phyloP scores from a whole-genome alignment of 2,797 vertebrate genomes.

The Chaenodraco wilsoni region DNA sequence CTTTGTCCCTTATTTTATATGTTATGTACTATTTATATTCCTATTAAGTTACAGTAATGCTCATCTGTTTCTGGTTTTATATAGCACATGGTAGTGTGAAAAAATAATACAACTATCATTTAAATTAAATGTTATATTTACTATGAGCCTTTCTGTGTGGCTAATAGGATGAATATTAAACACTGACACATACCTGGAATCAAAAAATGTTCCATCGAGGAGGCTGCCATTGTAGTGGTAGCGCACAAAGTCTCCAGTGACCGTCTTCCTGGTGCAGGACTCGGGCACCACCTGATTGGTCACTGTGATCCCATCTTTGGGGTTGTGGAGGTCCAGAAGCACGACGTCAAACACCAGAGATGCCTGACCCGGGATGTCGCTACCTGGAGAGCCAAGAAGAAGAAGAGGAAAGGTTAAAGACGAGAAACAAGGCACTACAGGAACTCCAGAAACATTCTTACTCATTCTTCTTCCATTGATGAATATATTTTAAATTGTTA shows the following conservation, averaged over 20 bases:
- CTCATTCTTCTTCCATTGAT: background rate
- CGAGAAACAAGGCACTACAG: too few species aligned
- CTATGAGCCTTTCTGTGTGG: background rate
- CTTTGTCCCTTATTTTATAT: too few species aligned
- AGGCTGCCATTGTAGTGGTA: constrained; percentile 98
- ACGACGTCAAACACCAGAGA: constrained; percentile 94
- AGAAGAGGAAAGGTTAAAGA: background rate
- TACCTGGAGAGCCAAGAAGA: constrained; percentile 80
- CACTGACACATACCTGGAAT: constrained; percentile 88
- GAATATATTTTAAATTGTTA: too few species aligned
- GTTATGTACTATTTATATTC: too few species aligned
- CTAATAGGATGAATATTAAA: background rate
- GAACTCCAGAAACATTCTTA: background rate
- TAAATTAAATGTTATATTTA: background rate
- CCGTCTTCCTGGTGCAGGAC: constrained; percentile 86
- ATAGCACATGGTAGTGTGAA: too few species aligned
- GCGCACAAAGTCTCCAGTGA: constrained; percentile 91
- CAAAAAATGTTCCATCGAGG: constrained; percentile 93
- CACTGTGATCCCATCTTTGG: constrained; percentile 90
- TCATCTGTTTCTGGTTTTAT: too few species aligned
- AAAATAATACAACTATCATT: too few species aligned
- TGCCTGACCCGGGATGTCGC: constrained; percentile 96
- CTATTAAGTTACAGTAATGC: too few species aligned
- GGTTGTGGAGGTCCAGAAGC: constrained; percentile 95
- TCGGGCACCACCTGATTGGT: constrained; percentile 86